Conservation (phyloP, 2,888 invertebrate genomes). For the Pseudococcus jackbeardsleyi region DNA sequence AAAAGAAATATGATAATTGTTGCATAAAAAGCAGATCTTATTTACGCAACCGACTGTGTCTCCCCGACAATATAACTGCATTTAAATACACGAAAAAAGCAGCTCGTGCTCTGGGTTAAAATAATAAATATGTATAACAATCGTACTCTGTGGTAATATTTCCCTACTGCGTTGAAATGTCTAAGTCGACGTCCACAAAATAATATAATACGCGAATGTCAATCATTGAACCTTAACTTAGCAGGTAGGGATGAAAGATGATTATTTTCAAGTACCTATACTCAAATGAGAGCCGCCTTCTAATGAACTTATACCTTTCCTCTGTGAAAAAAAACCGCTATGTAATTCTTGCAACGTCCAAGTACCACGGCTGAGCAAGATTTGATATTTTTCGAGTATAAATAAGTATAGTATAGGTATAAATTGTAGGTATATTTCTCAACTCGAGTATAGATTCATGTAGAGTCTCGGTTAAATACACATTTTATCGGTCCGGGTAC, state of each 20-base stretch:
- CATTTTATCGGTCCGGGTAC: background rate
- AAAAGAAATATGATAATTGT: conserved; percentile 21
- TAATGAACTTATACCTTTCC: background rate
- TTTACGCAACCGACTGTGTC: background rate
- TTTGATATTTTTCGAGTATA: background rate
- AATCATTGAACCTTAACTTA: conserved; percentile 14
- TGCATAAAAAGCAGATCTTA: background rate
- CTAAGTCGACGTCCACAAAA: background rate
- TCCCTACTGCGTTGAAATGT: background rate
- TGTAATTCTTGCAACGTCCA: too few relatives aligned
- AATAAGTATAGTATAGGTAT: background rate
- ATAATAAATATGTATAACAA: conserved; percentile 34
- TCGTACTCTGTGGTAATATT: background rate
- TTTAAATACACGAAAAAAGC: background rate
- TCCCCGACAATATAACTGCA: background rate
- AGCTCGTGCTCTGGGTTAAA: conserved; percentile 27
- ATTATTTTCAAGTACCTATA: background rate
- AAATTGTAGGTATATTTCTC: background rate
- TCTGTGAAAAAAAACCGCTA: background rate
- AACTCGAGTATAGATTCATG: background rate
- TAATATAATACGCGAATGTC: conserved; percentile 7
- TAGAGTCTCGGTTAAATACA: background rate
- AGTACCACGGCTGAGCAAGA: too few relatives aligned
- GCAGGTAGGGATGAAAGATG: background rate
- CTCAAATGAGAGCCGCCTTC: background rate